Evolutionary conservation across 2,888 invertebrate species (phyloP).

Genomic region (Synanthedon myopaeformis): DNA sequence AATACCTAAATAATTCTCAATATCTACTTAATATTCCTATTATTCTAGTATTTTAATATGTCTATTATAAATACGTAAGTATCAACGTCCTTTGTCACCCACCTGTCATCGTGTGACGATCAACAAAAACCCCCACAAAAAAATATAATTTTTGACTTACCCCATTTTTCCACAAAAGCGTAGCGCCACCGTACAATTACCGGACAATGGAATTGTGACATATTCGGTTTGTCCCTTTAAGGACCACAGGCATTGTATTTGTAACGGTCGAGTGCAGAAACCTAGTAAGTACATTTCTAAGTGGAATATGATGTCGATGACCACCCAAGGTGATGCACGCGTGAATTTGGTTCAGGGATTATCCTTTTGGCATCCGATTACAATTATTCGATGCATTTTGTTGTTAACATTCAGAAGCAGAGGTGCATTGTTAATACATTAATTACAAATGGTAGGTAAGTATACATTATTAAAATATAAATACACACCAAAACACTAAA

Average conservation of each 20-base stretch:
- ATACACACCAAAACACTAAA: no score
- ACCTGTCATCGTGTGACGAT: conserved; percentile 24
- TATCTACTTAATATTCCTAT: neutral
- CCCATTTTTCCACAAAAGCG: conserved; percentile 38
- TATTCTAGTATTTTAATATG: conserved; percentile 15
- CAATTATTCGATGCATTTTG: conserved; percentile 5
- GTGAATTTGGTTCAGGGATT: conserved; percentile 38
- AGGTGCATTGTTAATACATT: neutral
- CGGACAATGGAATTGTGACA: conserved; percentile 49
- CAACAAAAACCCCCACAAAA: conserved; percentile 19
- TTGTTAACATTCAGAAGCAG: neutral
- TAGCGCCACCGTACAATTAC: conserved; percentile 57
- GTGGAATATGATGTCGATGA: conserved; percentile 18
- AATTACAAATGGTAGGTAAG: no score
- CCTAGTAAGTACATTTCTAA: conserved; percentile 7
- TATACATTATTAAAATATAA: no score
- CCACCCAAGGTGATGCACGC: conserved; percentile 37
- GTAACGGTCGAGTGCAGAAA: conserved; percentile 22
- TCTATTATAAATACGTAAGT: conserved; percentile 21
- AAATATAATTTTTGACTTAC: conserved; percentile 44
- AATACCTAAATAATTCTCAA: no score
- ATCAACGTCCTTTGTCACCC: conserved; percentile 41
- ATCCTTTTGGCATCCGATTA: conserved; percentile 24
- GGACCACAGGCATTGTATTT: conserved; percentile 40
- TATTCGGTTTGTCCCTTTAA: conserved; percentile 36